These are phyloP conservation scores for Sebastolobus alascanus DNA, from an alignment of 2,797 vertebrate species.

Conservation along the genomic window DNA sequence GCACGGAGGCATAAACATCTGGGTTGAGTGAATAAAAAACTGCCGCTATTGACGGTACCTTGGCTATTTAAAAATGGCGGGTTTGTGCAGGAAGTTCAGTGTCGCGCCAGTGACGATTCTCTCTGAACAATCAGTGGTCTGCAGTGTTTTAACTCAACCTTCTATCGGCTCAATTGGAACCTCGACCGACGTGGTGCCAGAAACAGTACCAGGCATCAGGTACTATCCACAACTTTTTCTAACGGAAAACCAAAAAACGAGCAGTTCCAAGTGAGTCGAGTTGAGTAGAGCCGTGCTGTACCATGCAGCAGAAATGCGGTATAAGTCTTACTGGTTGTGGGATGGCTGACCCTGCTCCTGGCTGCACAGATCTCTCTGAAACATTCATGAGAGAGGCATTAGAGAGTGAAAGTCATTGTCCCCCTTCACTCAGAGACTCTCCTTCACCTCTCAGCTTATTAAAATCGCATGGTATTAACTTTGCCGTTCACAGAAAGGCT, in stretches of 20 bases:
- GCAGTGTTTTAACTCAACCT: neutral
- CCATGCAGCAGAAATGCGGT: neutral
- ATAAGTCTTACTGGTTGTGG: slow-evolving; percentile 51
- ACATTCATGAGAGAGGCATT: slow-evolving; percentile 77
- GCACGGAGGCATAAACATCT: neutral
- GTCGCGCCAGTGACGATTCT: accelerated
- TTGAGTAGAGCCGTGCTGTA: neutral
- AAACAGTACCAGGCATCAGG: neutral
- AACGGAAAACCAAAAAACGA: neutral
- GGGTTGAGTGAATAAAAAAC: neutral
- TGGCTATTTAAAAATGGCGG: neutral
- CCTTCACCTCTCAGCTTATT: slow-evolving; percentile 84
- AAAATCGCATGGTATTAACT: slow-evolving; percentile 87
- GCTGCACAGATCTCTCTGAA: slow-evolving; percentile 68
- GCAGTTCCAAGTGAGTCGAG: neutral
- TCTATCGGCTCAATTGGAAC: neutral
- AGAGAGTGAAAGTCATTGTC: slow-evolving; percentile 74
- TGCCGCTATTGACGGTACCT: neutral
- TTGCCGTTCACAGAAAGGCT: slow-evolving; percentile 79
- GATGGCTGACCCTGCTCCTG: slow-evolving; percentile 66
- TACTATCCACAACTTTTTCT: neutral
- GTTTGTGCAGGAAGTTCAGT: neutral
- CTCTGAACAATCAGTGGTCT: neutral
- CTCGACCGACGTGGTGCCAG: accelerated
- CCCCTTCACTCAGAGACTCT: slow-evolving; percentile 67